Conservation (phyloP, 2,797 vertebrate genomes). For the Cuculus canorus region DNA sequence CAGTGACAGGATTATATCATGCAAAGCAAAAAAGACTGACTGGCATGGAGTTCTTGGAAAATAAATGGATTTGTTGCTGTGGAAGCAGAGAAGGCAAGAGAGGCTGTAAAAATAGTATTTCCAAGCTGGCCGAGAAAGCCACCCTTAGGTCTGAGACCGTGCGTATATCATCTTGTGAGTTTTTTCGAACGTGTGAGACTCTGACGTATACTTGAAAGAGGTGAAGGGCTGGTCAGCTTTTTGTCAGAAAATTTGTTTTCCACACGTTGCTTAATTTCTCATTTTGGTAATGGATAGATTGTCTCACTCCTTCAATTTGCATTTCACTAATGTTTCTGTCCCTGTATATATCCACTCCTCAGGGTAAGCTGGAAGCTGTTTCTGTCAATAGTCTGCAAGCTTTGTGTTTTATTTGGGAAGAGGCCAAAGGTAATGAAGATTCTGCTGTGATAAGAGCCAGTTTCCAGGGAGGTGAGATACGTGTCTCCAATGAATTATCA, state of each 20-base stretch:
- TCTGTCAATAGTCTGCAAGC: not conserved
- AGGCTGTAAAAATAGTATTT: not conserved
- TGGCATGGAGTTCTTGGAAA: not conserved
- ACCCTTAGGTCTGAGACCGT: not conserved
- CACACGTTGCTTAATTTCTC: not conserved
- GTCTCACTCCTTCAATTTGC: not conserved
- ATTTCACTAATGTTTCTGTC: not conserved
- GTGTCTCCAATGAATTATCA: not conserved
- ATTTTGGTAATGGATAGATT: not conserved
- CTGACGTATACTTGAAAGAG: not conserved
- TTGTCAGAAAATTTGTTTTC: not conserved
- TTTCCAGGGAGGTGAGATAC: not conserved
- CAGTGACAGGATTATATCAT: accelerated
- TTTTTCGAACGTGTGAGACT: not conserved
- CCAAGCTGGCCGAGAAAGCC: not conserved
- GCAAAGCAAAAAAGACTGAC: not conserved
- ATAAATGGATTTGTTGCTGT: not conserved
- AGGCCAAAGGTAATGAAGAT: not conserved
- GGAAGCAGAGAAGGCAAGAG: not conserved
- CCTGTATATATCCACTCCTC: not conserved
- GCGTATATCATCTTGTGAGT: accelerated
- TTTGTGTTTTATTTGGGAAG: not conserved
- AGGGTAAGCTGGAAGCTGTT: not conserved
- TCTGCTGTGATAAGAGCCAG: not conserved
- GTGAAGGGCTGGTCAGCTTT: not conserved